Evolutionary conservation across 2,797 vertebrate genomes (phyloP), one percentile per base, ranked within the genome.

Genomic region (Parauchenoglanis ngamensis): DNA sequence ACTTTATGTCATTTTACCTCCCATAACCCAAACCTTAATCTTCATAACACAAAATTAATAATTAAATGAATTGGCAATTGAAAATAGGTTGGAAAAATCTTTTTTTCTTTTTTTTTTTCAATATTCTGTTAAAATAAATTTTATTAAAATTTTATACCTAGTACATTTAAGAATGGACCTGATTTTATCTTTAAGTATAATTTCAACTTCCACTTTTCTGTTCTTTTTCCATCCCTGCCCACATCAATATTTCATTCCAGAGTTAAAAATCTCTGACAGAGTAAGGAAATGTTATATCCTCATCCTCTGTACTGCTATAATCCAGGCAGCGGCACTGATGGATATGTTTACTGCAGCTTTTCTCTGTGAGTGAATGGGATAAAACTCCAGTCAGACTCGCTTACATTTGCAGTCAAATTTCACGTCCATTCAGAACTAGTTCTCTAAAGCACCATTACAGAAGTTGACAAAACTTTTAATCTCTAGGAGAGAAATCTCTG

Each of bases 321-420:
- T 80, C 56, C 1, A 80, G 77, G 56, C 56, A 80, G 31, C 56
- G 25, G 31, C 77, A 61, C 77, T 87, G 87, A 90, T 88, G 87
- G 87, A 85, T 88, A 81, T 89, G 87, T 89, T 90, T 89, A 88
- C 87, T 83, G 85, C 85, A 84, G 87, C 72, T 87, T 86, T 80
- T 70, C 77, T 82, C 67, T 61, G 72, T 83, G 79, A 52, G 65
- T 17, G 52, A 61, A 80, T 80, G 35, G 54, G 83, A 88, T 87
- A 86, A 87, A 79, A 56, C 85, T 83, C 49, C 83, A 75, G 87
- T 88, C 81, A 76, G 77, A 59, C 56, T 89, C 70, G 19, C 61
- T 88, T 88, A 54, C 70, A 81, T 86, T 83, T 84, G 59, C 76
- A 72, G 81, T 88, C 87, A 65, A 81, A 28, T 49, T 59, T 82